Evolutionary conservation across 2,888 invertebrate genomes (phyloP), one percentile per base, ranked within the genome.

Genomic region (Shargacucullia verbasci): DNA sequence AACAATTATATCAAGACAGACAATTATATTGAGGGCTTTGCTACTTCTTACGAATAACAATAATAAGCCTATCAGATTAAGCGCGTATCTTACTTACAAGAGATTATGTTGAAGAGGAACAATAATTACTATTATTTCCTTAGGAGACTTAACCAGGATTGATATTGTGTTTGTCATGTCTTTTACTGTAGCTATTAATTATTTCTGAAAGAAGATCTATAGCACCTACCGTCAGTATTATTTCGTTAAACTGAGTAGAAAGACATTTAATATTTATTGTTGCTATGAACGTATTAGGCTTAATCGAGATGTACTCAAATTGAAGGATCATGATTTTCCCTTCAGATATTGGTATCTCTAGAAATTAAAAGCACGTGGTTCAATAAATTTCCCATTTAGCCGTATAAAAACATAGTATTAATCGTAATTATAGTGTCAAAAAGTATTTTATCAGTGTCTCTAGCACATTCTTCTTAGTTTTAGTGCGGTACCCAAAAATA

Each of bases 11-110:
- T 33, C 20, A 33, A 14, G 31, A n/a, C 38, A n/a, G 12, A 31
- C 31, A n/a, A n/a, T n/a, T n/a, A n/a, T n/a, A 43, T 35, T 14
- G 33, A 65, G n/a, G 14, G 7, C 6, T 52, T 62, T 48, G 14
- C 35, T 11, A 34, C 49, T 55, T 20, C 37, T 40, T 53, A 39
- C 37, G 60, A 62, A 53, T 67, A 66, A 66, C 49, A 62, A 20
- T 67, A 70, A 59, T 55, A 70, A 70, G 47, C 55, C 14, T 48
- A 55, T 20, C 27, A 34, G 70, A 70, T 59, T 59, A 70, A 11
- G 27, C 2, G 37, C 4, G 38, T 57, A 40, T 64, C 65, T 31
- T 59, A 39, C 38, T 61, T 69, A 57, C 37, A 37, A 31, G 20
- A 57, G 70, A 63, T 63, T 69, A 67, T 2, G n/a, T 47, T 40